Conservation (phyloP, 2,888 invertebrate genomes). For the Oeneis ivallda region DNA sequence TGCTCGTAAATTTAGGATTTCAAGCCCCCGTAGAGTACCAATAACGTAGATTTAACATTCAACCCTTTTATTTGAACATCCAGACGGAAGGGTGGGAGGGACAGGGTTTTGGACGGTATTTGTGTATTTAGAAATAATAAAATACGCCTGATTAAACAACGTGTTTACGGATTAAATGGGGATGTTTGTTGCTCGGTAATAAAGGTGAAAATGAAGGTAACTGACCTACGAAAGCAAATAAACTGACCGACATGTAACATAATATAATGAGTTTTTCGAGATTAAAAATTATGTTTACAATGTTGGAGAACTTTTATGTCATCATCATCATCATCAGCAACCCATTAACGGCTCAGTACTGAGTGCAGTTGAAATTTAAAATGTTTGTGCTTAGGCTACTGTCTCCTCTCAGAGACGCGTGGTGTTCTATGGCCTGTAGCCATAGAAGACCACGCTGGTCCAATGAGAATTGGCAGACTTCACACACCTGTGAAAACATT, state of each 20-base stretch:
- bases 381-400: no score
- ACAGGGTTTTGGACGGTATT: constrained; percentile 48
- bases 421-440: no score
- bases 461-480: no score
- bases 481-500: no score
- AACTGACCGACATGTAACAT: constrained; percentile 1
- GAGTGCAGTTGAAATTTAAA: no score
- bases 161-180: constrained; percentile 32
- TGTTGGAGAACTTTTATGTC: not conserved
- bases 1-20: constrained; percentile 69
- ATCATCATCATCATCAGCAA: no score
- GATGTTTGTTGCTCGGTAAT: constrained; percentile 20
- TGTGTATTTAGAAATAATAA: constrained; percentile 58
- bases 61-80: constrained; percentile 66
- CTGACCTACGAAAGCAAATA: not conserved
- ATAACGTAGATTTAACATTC: constrained; percentile 51
- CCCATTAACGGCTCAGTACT: no score
- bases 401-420: no score
- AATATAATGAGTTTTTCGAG: not conserved
- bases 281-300: not conserved
- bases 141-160: constrained; percentile 54
- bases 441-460: no score
- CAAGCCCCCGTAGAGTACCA: constrained; percentile 45
- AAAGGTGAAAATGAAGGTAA: constrained; percentile 25
- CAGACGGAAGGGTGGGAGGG: constrained; percentile 47